These are phyloP conservation scores for Dinocampus coccinellae DNA, from an alignment of 2,888 invertebrate species.

Conservation along the genomic window DNA sequence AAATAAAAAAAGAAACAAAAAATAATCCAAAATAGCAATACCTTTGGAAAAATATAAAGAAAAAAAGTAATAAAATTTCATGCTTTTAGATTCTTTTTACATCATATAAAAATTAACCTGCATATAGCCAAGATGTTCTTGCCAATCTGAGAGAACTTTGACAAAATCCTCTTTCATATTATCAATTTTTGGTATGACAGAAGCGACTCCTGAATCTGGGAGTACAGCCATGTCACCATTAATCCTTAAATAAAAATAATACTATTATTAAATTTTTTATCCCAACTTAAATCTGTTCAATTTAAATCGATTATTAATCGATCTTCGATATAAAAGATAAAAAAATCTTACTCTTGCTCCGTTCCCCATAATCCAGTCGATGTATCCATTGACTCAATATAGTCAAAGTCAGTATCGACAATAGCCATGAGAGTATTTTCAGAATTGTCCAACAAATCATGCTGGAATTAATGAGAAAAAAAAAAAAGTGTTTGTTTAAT, in stretches of 20 bases:
- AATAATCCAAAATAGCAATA: background rate
- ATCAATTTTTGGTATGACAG: constrained; percentile 58
- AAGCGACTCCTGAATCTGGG: constrained; percentile 62
- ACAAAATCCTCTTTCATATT: constrained; percentile 70
- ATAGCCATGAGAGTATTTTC: constrained; percentile 56
- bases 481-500: background rate
- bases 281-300: too few relatives aligned
- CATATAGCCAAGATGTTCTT: constrained; percentile 69
- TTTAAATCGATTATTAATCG: background rate
- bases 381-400: constrained; percentile 50
- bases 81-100: background rate
- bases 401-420: constrained; percentile 58
- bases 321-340: background rate
- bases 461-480: constrained; percentile 37
- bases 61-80: background rate
- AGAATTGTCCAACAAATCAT: constrained; percentile 57
- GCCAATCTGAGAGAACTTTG: constrained; percentile 71
- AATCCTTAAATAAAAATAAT: constrained; percentile 55
- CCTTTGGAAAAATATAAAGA: background rate
- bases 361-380: constrained; percentile 58
- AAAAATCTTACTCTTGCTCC: constrained; percentile 65
- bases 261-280: constrained; percentile 5
- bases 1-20: background rate
- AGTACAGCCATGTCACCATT: constrained; percentile 69
- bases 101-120: constrained; percentile 63